Evolutionary conservation across 2,888 invertebrate species (phyloP).

Genomic region (Netelia inedita): DNA sequence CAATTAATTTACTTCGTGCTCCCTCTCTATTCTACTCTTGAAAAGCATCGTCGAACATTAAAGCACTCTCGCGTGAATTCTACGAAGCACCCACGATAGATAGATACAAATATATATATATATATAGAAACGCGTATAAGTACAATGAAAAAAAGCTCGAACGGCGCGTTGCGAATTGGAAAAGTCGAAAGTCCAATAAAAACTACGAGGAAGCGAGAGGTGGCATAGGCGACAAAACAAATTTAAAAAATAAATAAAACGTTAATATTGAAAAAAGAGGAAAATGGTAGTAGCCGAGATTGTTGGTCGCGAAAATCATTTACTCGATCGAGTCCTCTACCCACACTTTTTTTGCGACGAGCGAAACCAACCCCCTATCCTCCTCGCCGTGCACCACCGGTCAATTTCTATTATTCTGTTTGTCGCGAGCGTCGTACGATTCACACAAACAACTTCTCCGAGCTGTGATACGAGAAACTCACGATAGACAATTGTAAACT

Average conservation of each 20-base stretch:
- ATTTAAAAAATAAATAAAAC: slow-evolving; percentile 13
- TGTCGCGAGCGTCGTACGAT: slow-evolving; percentile 6
- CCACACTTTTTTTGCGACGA: slow-evolving; percentile 21
- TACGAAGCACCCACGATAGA: neutral
- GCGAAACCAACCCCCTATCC: slow-evolving; percentile 8
- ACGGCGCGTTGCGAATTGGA: slow-evolving; percentile 42
- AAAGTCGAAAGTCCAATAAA: slow-evolving; percentile 50
- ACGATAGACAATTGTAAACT: no score
- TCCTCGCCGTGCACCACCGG: neutral
- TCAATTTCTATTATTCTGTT: slow-evolving; percentile 27
- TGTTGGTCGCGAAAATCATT: slow-evolving; percentile 53
- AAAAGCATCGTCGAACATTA: slow-evolving; percentile 12
- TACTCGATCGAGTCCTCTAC: slow-evolving; percentile 52
- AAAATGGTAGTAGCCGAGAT: slow-evolving; percentile 43
- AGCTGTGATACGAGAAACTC: no score
- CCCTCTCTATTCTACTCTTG: neutral
- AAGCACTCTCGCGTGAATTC: slow-evolving; percentile 4
- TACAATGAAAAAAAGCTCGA: neutral
- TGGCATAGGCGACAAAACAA: neutral
- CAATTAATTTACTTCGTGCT: slow-evolving; percentile 50
- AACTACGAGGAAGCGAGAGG: neutral
- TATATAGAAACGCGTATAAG: neutral
- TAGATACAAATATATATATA: slow-evolving; percentile 6
- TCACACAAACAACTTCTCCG: neutral
- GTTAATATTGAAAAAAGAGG: slow-evolving; percentile 14